These are phyloP conservation scores for Mugil cephalus DNA, from an alignment of 2,113 vertebrate species.

Conservation along the genomic window DNA sequence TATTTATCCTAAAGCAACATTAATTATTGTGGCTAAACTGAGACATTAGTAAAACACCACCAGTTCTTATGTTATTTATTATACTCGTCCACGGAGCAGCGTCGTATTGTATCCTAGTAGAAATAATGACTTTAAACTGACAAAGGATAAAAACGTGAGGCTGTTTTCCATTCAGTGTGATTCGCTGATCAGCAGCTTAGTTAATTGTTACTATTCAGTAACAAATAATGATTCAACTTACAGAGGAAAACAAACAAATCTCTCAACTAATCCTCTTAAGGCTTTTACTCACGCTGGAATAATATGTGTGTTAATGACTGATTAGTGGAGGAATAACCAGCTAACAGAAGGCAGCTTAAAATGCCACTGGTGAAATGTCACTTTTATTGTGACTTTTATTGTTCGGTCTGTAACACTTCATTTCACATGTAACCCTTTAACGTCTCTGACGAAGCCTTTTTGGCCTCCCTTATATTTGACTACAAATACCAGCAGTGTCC, in stretches of 20 bases:
- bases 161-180: background rate
- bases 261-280: background rate
- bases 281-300: background rate
- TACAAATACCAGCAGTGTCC: conserved; percentile 33
- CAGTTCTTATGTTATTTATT: background rate
- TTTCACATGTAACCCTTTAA: background rate
- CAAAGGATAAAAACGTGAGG: background rate
- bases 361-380: background rate
- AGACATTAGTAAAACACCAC: background rate
- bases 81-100: background rate
- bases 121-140: background rate
- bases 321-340: background rate
- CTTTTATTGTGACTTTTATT: background rate
- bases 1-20: background rate
- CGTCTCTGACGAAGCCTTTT: background rate
- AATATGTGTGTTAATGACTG: background rate
- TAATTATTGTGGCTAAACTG: too few species aligned
- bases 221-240: too few species aligned
- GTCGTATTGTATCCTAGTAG: background rate
- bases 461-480: background rate
- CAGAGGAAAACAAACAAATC: too few species aligned
- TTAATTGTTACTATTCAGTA: too few species aligned
- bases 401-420: background rate
- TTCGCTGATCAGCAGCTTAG: background rate
- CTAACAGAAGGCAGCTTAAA: background rate